These are phyloP conservation scores for Miniopterus natalensis DNA, from an alignment of 2,113 vertebrate species.

Conservation along the genomic window DNA sequence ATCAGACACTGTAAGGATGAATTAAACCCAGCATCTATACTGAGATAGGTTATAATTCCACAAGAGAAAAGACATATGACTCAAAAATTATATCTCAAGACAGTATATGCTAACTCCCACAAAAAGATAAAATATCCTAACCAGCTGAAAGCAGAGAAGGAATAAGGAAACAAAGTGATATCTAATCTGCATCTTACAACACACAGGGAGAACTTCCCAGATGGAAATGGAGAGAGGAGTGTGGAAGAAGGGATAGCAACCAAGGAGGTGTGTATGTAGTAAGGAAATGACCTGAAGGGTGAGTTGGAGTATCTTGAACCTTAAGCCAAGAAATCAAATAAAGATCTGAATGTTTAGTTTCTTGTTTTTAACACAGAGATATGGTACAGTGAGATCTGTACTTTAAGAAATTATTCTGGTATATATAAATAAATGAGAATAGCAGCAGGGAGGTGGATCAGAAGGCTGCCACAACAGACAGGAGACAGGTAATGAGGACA, in stretches of 20 bases:
- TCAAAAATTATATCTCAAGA: conserved; percentile 39
- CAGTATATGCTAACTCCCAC: conserved; percentile 7
- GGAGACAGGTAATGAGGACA: not conserved
- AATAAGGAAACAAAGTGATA: conserved; percentile 43
- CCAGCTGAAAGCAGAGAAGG: not conserved
- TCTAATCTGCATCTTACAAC: conserved; percentile 52
- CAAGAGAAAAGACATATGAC: not conserved
- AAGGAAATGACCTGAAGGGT: not conserved
- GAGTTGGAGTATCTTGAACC: conserved; percentile 18
- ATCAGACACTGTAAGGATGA: not conserved
- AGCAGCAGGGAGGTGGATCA: conserved; percentile 17
- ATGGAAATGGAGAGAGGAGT: not conserved
- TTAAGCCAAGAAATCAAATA: conserved; percentile 39
- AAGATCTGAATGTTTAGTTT: conserved; percentile 25
- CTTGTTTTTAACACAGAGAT: conserved; percentile 43
- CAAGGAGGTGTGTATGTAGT: not conserved
- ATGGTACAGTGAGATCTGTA: not conserved
- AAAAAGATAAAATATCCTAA: conserved; percentile 57
- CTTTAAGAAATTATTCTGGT: conserved; percentile 23
- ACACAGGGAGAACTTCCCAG: not conserved
- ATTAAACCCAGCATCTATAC: conserved; percentile 38
- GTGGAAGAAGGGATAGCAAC: not conserved
- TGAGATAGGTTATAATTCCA: conserved; percentile 28
- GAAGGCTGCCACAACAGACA: not conserved
- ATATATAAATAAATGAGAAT: conserved; percentile 11